Conservation (phyloP, 2,888 invertebrate genomes). For the Margaritifera margaritifera region DNA sequence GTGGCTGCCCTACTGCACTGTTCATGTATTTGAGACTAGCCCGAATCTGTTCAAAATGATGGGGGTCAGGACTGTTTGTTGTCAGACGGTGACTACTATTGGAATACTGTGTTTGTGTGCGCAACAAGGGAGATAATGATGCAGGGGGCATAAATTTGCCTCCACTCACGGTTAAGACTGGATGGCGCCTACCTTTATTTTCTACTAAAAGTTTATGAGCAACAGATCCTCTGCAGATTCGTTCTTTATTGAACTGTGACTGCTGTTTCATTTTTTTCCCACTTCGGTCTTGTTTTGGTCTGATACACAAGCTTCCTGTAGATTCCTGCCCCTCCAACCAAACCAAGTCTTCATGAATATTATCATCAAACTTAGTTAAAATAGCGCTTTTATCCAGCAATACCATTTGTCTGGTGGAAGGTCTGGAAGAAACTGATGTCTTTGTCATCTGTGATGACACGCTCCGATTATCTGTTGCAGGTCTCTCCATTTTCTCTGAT, state of each 20-base stretch:
- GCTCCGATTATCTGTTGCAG: conserved; percentile 25
- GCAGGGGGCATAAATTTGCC: conserved; percentile 54
- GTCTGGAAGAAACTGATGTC: conserved; percentile 24
- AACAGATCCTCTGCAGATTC: conserved; percentile 60
- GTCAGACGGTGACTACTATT: conserved; percentile 55
- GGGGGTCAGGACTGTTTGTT: conserved; percentile 60
- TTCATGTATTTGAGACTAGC: conserved; percentile 58
- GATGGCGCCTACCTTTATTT: conserved; percentile 33
- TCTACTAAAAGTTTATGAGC: conserved; percentile 46
- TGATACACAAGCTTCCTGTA: conserved; percentile 59
- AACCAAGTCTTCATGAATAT: conserved; percentile 52
- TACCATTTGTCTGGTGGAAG: conserved; percentile 42
- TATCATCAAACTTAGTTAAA: conserved; percentile 45
- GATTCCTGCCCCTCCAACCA: conserved; percentile 57
- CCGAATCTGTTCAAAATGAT: conserved; percentile 52
- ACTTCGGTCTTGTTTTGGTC: conserved; percentile 28
- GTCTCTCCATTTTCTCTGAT: conserved; percentile 22
- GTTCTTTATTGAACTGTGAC: conserved; percentile 45
- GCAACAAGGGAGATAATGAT: conserved; percentile 55
- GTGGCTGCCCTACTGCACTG: conserved; percentile 18
- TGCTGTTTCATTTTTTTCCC: conserved; percentile 27
- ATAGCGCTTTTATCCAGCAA: conserved; percentile 58
- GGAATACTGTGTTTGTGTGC: conserved; percentile 63
- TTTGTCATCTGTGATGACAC: conserved; percentile 33
- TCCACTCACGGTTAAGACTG: conserved; percentile 53